Conservation (phyloP, 2,888 invertebrate genomes). For the Hypena proboscidalis region DNA sequence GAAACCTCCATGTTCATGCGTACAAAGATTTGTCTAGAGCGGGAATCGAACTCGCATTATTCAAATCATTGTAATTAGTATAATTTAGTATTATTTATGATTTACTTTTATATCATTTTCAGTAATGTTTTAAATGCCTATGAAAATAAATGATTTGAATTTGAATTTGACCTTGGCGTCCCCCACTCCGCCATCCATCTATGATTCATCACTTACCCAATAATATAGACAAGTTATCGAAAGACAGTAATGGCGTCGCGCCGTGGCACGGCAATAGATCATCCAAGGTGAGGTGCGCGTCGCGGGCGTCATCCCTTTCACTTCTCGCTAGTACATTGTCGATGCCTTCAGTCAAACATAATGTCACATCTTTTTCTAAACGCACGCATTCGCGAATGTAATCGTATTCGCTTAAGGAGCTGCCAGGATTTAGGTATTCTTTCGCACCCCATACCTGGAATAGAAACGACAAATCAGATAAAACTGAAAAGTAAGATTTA, state of each 20-base stretch:
- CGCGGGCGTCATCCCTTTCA: conserved; percentile 92
- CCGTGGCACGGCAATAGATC: conserved; percentile 91
- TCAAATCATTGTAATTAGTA: too few relatives aligned
- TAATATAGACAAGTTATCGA: conserved; percentile 93
- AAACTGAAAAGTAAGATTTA: too few relatives aligned
- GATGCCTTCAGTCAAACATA: conserved; percentile 88
- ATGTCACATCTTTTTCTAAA: conserved; percentile 93
- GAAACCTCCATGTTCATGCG: too few relatives aligned
- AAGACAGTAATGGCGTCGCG: conserved; percentile 89
- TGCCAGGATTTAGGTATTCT: conserved; percentile 94
- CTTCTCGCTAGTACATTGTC: conserved; percentile 90
- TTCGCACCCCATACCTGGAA: conserved; percentile 92
- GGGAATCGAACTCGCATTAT: too few relatives aligned
- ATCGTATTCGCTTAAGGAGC: conserved; percentile 94
- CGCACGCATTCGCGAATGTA: conserved; percentile 97
- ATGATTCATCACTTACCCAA: conserved; percentile 89
- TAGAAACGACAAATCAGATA: neutral
- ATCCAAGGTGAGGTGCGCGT: conserved; percentile 90
- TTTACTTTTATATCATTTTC: too few relatives aligned
- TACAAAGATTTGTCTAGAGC: too few relatives aligned
- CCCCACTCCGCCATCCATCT: too few relatives aligned
- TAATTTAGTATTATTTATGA: too few relatives aligned
- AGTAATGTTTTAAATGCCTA: too few relatives aligned
- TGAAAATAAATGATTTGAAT: too few relatives aligned
- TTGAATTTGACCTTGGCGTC: too few relatives aligned